Evolutionary conservation across 2,888 invertebrate species (phyloP), one percentile per base, ranked within the genome.

Genomic region (Leucophora obtusa): DNA sequence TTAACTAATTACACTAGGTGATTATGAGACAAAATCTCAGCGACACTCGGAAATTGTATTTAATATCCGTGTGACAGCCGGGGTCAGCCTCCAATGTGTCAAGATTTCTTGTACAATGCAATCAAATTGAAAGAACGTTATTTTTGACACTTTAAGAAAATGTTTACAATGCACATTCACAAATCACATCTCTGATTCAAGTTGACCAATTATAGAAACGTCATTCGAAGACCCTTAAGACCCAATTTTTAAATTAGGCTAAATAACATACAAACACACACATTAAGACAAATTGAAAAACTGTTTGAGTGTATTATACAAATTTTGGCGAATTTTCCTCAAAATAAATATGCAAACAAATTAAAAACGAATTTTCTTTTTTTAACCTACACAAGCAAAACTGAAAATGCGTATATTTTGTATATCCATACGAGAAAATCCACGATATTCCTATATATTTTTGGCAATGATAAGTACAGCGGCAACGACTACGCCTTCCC

Each of bases 381-480:
- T 6, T 51, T 51, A 70, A 72, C 77, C 77, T 62, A 76, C 79
- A 82, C 81, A 63, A 77, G 73, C 65, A 70, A 72, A 56, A 72
- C 17, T 28, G 66, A 76, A 63, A 79, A 73, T 82, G 79, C 59
- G 73, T 77, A 82, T 83, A 82, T 69, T 71, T 51, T 38, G 50
- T 54, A 28, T 53, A 60, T 63, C 24, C 63, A 65, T 21, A 53
- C 50, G 9, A 66, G 33, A 65, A 74, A 28, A 4, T 1, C 4
- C 6, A 51, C 21, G 8, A 50, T 79, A 58, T 65, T 82, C 66
- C 28, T 28, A 74, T 83, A 86, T 86, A 87, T 88, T 88, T 88
- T 87, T 87, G 88, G 87, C 88, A 88, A 87, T 85, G 86, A 86
- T 86, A n/a, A n/a, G n/a, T n/a, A n/a, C n/a, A 59, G 56, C 76